Conservation (phyloP, 1,140 invertebrate species). For the Pseudomyrmex cubaensis region DNA sequence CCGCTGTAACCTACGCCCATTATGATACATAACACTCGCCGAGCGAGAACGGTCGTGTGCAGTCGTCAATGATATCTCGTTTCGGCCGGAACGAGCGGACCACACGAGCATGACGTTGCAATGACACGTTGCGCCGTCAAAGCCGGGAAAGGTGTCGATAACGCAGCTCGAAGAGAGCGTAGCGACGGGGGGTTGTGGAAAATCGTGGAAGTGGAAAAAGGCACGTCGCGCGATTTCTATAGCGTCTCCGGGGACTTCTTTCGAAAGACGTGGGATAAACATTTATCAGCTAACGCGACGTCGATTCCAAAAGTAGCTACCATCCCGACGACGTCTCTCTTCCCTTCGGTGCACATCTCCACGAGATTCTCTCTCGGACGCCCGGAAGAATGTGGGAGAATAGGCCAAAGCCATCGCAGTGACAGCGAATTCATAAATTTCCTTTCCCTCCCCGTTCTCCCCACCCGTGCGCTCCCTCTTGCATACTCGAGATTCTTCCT, state of each 20-base stretch:
- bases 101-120: slow-evolving; percentile 17
- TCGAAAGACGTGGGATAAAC: slow-evolving; percentile 13
- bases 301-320: slow-evolving; percentile 44
- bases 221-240: background rate
- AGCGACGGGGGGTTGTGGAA: background rate
- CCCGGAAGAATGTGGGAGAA: slow-evolving; percentile 25
- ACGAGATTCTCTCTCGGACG: background rate
- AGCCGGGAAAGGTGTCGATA: slow-evolving; percentile 58
- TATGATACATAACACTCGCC: slow-evolving; percentile 73
- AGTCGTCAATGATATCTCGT: slow-evolving; percentile 77
- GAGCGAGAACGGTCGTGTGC: slow-evolving; percentile 1
- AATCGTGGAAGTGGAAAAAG: background rate
- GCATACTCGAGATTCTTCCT: slow-evolving; percentile 65
- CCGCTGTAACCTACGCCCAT: slow-evolving; percentile 64
- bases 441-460: slow-evolving; percentile 27
- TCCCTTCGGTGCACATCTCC: background rate
- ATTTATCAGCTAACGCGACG: slow-evolving; percentile 72
- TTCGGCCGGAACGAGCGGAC: slow-evolving; percentile 64
- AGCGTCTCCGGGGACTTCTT: background rate
- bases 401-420: slow-evolving; percentile 52
- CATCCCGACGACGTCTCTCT: background rate
- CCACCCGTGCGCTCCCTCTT: background rate
- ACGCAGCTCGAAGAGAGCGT: slow-evolving; percentile 9
- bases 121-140: slow-evolving; percentile 47
- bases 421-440: slow-evolving; percentile 83